Base-by-base conservation (phyloP, 1,140 invertebrate species). In the Plectus sambesii region DNA sequence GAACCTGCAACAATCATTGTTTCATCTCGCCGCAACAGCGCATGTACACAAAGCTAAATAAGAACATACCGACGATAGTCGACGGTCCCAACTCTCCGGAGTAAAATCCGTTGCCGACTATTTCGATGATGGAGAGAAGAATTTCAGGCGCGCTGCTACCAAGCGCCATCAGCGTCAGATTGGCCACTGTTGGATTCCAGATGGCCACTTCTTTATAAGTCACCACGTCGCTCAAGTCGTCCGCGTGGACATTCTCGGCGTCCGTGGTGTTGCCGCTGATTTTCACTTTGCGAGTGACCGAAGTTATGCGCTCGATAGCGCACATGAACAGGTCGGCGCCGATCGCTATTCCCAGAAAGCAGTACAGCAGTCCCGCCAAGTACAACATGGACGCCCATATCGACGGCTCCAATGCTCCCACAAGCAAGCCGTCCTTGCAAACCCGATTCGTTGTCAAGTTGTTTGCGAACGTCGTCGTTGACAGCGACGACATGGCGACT, bases 321-420 rank as follows among this genome's bases (percentile, higher is more conserved):
- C 75, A 73, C 78, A 80, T 79, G 60, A 80, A 79, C 51, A 75
- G 69, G 59, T 77, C 76, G 27, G 76, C 74, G 5, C 80, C 73
- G n/a, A 33, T 33, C 12, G 30, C 30, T 33, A 33, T 33, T 22
- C 90, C 90, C 63, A 97, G 85, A 73, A 97, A 97, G 55, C 94
- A 77, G 69, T 92, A 96, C 26, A 85, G 69, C 69, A 96, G 77
- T 9, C 78, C 72, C 2, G 85, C 57, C 69, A 93, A 87, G 70
- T 97, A 96, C 77, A 19, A 77, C 68, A 33, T 76, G 72, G 71
- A 89, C 83, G 2, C 78, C 78, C 15, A 55, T 51, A 36, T 72
- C 75, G n/a, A 81, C 0, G 89, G 87, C 45, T 70, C 66, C 87
- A 86, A 90, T 17, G 80, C 71, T 3, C 84, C 84, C 19, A 92